Evolutionary conservation across 2,888 invertebrate genomes (phyloP).

Genomic region (Nycteola revayana): DNA sequence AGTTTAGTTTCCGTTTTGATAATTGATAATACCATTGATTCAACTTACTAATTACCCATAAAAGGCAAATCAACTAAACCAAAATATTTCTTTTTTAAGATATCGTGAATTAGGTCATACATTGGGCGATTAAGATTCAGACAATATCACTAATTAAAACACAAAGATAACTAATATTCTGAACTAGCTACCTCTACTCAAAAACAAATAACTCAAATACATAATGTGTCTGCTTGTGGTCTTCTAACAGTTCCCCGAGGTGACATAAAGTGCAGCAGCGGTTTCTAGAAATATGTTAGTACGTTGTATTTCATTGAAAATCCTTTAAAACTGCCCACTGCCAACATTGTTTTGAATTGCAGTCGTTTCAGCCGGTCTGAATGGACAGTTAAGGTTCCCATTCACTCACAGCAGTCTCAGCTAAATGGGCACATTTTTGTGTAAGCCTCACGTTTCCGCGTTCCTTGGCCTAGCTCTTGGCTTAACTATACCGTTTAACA

Average conservation of each 20-base stretch:
- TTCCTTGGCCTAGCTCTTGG: conserved; percentile 42
- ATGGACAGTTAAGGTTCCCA: conserved; percentile 69
- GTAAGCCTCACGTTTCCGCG: conserved; percentile 60
- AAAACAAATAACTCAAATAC: no score
- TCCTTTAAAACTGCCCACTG: conserved; percentile 39
- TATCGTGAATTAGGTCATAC: no score
- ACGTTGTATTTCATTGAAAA: conserved; percentile 51
- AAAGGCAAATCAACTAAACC: no score
- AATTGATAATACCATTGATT: no score
- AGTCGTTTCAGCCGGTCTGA: conserved; percentile 51
- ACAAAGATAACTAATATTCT: no score
- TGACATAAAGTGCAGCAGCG: conserved; percentile 33
- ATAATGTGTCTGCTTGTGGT: conserved; percentile 2
- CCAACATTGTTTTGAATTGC: conserved; percentile 63
- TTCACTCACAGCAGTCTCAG: conserved; percentile 68
- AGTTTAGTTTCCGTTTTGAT: no score
- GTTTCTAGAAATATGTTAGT: conserved; percentile 36
- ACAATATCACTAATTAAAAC: no score
- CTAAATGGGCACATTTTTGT: conserved; percentile 64
- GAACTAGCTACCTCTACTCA: no score
- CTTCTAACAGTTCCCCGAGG: conserved; percentile 18
- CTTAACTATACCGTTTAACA: conserved; percentile 33
- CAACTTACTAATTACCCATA: no score
- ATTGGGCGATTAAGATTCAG: no score
- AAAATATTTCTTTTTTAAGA: no score